phyloP scores from a whole-genome alignment of 2,888 invertebrate genomes.

The Limnephilus marmoratus region DNA sequence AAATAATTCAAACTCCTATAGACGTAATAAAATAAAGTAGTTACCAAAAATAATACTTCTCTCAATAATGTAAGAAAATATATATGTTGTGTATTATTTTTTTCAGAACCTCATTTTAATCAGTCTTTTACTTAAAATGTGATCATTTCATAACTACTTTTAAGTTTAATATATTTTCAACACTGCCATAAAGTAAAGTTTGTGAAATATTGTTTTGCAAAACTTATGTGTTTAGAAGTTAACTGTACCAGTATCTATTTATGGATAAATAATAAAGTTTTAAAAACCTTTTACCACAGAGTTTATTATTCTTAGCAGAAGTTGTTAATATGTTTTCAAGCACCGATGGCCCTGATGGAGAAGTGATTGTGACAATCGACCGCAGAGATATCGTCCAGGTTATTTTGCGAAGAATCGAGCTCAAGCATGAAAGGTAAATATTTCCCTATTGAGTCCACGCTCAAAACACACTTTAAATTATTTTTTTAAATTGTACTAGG shows the following conservation, averaged over 20 bases:
- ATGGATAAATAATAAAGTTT: constrained; percentile 53
- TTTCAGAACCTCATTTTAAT: neutral
- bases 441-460: too few relatives aligned
- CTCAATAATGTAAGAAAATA: neutral
- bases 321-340: too few relatives aligned
- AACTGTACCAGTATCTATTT: constrained; percentile 49
- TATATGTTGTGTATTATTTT: neutral
- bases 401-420: too few relatives aligned
- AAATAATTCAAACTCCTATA: neutral
- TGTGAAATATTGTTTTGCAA: neutral
- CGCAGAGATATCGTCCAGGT: too few relatives aligned
- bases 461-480: too few relatives aligned
- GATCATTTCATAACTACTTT: neutral
- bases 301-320: neutral
- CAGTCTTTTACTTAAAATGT: constrained; percentile 8
- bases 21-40: neutral
- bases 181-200: constrained; percentile 53
- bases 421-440: too few relatives aligned
- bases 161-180: constrained; percentile 19
- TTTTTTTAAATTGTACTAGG: too few relatives aligned
- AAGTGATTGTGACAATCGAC: too few relatives aligned
- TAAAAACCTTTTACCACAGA: constrained; percentile 28
- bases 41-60: neutral
- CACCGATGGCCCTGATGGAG: too few relatives aligned
- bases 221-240: neutral